Evolutionary conservation across 2,797 vertebrate genomes (phyloP).

Genomic region (Peromyscus aztecus): DNA sequence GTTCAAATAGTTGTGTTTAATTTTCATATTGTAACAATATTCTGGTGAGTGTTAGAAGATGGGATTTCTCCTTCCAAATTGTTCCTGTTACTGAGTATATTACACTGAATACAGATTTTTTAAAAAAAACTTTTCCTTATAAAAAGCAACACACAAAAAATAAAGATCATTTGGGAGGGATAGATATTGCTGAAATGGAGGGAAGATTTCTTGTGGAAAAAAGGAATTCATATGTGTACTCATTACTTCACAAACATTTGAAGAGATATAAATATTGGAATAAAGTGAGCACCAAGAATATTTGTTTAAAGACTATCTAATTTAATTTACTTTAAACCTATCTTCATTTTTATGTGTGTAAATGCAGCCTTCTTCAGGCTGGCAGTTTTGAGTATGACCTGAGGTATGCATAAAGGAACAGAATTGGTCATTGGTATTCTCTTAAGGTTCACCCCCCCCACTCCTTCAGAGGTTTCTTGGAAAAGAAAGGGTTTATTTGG

Average conservation of each 20-base stretch:
- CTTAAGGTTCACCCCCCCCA: not conserved
- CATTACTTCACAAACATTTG: not conserved
- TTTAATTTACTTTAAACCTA: not conserved
- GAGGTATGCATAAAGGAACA: not conserved
- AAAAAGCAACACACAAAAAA: slow-evolving; percentile 27
- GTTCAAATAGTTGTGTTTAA: slow-evolving; percentile 14
- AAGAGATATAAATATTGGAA: not conserved
- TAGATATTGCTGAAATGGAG: not conserved
- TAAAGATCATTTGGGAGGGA: not conserved
- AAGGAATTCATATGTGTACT: not conserved
- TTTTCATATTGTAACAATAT: not conserved
- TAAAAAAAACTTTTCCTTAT: not conserved
- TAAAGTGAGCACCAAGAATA: not conserved
- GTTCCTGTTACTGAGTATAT: not conserved
- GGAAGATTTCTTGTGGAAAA: not conserved
- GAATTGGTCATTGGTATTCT: not conserved
- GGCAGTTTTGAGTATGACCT: not conserved
- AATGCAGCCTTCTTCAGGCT: not conserved
- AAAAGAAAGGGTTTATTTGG: not conserved
- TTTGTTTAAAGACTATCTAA: not conserved
- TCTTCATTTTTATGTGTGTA: not conserved
- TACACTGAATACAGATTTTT: slow-evolving; percentile 5
- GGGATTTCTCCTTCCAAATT: not conserved
- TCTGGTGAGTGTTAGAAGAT: not conserved
- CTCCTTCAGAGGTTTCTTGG: not conserved